These are phyloP conservation scores for Phortica magna DNA, from an alignment of 2,888 invertebrate species.

Conservation along the genomic window DNA sequence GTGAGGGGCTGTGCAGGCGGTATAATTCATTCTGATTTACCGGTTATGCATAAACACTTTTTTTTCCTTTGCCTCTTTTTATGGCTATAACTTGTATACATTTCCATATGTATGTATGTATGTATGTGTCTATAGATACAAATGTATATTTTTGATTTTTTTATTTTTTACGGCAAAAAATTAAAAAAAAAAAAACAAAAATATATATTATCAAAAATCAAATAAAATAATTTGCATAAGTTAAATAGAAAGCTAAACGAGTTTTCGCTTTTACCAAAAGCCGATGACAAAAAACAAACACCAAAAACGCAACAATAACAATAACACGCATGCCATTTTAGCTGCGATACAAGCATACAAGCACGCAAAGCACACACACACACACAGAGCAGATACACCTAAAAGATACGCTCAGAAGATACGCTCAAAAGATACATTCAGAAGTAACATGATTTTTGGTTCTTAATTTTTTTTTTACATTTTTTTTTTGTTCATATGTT, in stretches of 20 bases:
- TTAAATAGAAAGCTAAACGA: conserved; percentile 72
- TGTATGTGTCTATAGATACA: conserved; percentile 39
- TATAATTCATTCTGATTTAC: conserved; percentile 46
- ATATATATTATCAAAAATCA: conserved; percentile 39
- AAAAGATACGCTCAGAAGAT: no score
- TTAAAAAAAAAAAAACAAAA: conserved; percentile 62
- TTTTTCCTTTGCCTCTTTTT: conserved; percentile 31
- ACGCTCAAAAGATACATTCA: no score
- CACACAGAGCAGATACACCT: no score
- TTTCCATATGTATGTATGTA: conserved; percentile 45
- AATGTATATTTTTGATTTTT: conserved; percentile 25
- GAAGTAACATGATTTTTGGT: not conserved
- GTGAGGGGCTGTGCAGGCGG: no score
- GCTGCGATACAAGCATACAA: not conserved
- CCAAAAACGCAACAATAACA: not conserved
- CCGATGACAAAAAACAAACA: not conserved
- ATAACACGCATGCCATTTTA: conserved; percentile 7
- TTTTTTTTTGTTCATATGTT: not conserved
- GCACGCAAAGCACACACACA: no score
- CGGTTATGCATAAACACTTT: conserved; percentile 63
- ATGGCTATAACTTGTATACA: conserved; percentile 55
- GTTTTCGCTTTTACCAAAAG: conserved; percentile 66
- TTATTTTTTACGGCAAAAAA: conserved; percentile 33
- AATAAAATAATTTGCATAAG: conserved; percentile 64
- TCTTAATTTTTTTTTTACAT: not conserved